Percentiles rank a stretch among this genome's conserved stretches.
Conservation (phyloP, 2,113 vertebrate species). For the Naja naja region DNA sequence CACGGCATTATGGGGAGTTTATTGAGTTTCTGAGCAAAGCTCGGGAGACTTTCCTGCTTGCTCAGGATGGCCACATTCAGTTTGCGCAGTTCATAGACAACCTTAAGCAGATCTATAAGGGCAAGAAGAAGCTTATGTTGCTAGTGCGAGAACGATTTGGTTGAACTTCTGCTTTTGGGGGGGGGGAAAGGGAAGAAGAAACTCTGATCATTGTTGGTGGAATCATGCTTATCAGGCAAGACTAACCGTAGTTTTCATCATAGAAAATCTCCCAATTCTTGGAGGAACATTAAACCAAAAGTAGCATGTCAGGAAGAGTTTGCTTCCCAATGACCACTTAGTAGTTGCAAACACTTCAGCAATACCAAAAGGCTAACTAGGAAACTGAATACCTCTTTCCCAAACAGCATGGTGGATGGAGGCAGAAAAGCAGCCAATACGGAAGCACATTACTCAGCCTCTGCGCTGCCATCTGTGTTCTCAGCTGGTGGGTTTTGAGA, state of each 20-base stretch:
- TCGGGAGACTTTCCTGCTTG: slow-evolving; percentile 92
- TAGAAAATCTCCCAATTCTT: slow-evolving; percentile 68
- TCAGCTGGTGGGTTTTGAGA: slow-evolving; percentile 38
- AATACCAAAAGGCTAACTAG: slow-evolving; percentile 70
- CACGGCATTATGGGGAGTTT: slow-evolving; percentile 96
- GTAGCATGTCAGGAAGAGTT: slow-evolving; percentile 65
- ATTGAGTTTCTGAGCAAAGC: slow-evolving; percentile 98
- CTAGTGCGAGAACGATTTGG: slow-evolving; percentile 95
- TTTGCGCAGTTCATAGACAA: slow-evolving; percentile 99
- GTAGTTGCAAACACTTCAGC: slow-evolving; percentile 38
- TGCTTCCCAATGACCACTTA: slow-evolving; percentile 56
- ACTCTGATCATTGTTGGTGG: slow-evolving; percentile 67
- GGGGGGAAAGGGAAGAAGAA: slow-evolving; percentile 66
- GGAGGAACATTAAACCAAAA: slow-evolving; percentile 66
- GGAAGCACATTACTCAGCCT: slow-evolving; percentile 64
- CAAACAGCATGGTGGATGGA: slow-evolving; percentile 52
- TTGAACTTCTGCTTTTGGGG: slow-evolving; percentile 71
- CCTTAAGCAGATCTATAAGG: slow-evolving; percentile 99
- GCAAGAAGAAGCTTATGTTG: slow-evolving; percentile 99
- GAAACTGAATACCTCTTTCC: slow-evolving; percentile 70
- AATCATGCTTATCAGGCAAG: slow-evolving; percentile 32
- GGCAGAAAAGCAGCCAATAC: slow-evolving; percentile 46
- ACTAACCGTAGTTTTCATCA: slow-evolving; percentile 58
- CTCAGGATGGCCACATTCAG: slow-evolving; percentile 95
- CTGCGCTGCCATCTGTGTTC: slow-evolving; percentile 46